phyloP scores from a whole-genome alignment of 2,888 invertebrate species.

The Tupiocoris notatus region DNA sequence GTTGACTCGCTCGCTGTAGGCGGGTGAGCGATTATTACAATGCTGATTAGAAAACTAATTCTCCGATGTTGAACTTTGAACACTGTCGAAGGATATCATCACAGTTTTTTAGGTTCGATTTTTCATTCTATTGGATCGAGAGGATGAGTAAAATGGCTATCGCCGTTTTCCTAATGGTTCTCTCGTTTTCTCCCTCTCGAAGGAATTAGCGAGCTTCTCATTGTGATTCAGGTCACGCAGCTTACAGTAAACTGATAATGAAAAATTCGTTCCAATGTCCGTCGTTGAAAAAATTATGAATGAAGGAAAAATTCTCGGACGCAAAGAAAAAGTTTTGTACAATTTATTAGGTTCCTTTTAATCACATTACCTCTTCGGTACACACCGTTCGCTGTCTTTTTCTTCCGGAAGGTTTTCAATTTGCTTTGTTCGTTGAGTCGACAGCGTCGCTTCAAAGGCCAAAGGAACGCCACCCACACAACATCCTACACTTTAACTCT shows the following conservation, averaged over 20 bases:
- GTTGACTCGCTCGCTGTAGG: no score
- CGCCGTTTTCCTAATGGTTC: no score
- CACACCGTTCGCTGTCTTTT: not conserved
- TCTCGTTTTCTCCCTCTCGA: no score
- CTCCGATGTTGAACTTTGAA: not conserved
- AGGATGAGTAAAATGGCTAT: not conserved
- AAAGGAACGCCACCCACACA: not conserved
- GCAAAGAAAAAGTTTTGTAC: not conserved
- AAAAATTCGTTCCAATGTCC: not conserved
- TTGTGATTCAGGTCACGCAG: not conserved
- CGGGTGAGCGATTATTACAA: no score
- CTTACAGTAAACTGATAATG: not conserved
- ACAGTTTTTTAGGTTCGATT: no score
- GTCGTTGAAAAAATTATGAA: not conserved
- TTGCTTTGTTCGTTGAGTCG: not conserved
- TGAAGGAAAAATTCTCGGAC: not conserved
- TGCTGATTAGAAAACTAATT: not conserved
- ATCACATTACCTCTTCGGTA: slow-evolving; percentile 1
- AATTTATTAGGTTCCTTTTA: slow-evolving; percentile 9
- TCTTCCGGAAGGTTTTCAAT: not conserved
- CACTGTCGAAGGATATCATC: not conserved
- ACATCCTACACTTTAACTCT: not conserved
- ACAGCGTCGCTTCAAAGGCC: not conserved
- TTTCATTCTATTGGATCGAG: not conserved
- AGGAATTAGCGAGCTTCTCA: not conserved